Evolutionary conservation across 92 coral and sea anemone species (phyloP), one percentile per base, ranked within the genome.

Genomic region (Zoanthus sansibaricus): DNA sequence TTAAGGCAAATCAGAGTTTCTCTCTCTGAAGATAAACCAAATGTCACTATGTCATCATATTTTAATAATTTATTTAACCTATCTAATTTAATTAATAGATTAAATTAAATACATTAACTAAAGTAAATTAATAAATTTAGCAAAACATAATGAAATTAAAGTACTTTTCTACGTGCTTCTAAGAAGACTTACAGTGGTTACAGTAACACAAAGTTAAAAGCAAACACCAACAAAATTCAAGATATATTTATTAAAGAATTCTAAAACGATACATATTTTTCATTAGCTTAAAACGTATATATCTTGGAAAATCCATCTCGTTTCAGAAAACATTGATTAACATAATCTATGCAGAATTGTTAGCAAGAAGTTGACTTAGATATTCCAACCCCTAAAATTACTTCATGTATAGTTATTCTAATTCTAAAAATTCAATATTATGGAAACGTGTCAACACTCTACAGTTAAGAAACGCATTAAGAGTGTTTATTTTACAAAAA

Each of bases 401-500:
- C n/a, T 62, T 62, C 30, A 5, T 1, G 30, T 17, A n/a, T n/a
- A 17, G 69, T 6, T 62, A 62, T 6, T 69, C 18, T 62, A 14
- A 31, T 69, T 69, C 74, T 69, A 69, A 69, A 69, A 69, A 62
- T 62, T 62, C 9, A 7, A 16, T 16, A 59, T 67, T 18, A 21
- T 30, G 42, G 8, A 21, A 67, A 30, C 72, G 45, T 30, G 16
- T 31, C 45, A 30, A 30, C 72, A 20, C 31, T 3, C 3, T 31
- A 31, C 42, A 32, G 44, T 30, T 12, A 14, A 33, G 74, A 8
- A 69, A 69, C 45, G 31, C 46, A 20, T 30, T 62, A 16, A 62
- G 21, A 21, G 80, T 51, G 66, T 17, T 37, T 3, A 76, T 48
- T 10, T n/a, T 76, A 76, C 67, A 76, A 76, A 76, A 76, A 76